Base-by-base conservation (phyloP, 1,140 invertebrate genomes). In the Lysiphlebus fabarum region DNA sequence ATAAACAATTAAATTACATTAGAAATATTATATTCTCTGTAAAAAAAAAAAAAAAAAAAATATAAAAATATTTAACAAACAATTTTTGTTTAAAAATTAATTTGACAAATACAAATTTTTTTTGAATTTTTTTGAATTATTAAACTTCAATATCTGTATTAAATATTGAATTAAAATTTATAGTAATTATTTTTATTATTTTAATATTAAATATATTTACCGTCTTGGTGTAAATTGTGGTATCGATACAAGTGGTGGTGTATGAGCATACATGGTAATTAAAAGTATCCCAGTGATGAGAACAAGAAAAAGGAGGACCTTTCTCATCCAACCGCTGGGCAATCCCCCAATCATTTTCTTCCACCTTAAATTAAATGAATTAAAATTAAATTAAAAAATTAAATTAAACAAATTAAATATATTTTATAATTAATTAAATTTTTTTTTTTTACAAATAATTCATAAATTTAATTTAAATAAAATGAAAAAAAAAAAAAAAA, bases 201-300 rank as follows among this genome's bases (percentile, higher is more conserved):
- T n/a, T n/a, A n/a, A n/a, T n/a, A n/a, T n/a, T n/a, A n/a, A 26
- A 26, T 26, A 26, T 26, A 61, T 62, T 70, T 71, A 80, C 78
- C 77, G 74, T 65, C 73, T 65, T 2, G 70, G 65, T 12, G 74
- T 67, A 58, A 78, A 76, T 0, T 76, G 73, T 56, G 78, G 75
- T 1, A 79, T 67, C 0, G 77, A 76, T 5, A 70, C 75, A 12
- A 80, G 75, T 10, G 76, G 75, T 42, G 78, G 77, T 49, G 76
- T 67, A 62, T 78, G 74, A 11, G 78, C 72, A 64, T 82, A 82
- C 71, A 83, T 78, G n/a, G 82, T 81, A 54, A 83, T 76, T 50
- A 82, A 73, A 47, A 83, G 71, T 8, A 79, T 70, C 45, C 81
- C 76, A 59, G 81, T 82, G 58, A 81, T 72, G 57, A 82, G 65